phyloP scores from a whole-genome alignment of 2,113 vertebrate species.

The Ploceus nigricollis region DNA sequence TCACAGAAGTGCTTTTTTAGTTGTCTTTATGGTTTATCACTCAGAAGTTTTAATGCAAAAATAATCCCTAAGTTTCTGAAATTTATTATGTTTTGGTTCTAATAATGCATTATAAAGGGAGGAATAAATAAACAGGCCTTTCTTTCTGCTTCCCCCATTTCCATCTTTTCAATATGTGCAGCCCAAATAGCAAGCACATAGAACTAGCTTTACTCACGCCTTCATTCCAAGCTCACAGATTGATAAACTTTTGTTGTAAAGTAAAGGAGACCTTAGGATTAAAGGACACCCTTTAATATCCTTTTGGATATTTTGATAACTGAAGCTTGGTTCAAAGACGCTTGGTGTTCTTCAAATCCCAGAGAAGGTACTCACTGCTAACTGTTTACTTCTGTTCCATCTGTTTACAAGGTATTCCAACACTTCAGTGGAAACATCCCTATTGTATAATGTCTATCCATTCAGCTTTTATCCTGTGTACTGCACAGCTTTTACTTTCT shows the following conservation, averaged over 20 bases:
- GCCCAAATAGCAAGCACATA: background rate
- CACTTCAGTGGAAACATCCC: background rate
- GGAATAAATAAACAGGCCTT: background rate
- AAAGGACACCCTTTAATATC: background rate
- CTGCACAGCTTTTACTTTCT: background rate
- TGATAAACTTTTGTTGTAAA: background rate
- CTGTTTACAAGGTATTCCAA: background rate
- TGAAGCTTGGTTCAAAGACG: background rate
- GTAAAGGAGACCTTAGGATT: background rate
- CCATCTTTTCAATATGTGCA: background rate
- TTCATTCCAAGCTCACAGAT: background rate
- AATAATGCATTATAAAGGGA: background rate
- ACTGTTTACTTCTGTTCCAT: background rate
- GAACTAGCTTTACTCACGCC: background rate
- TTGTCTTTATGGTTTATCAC: background rate
- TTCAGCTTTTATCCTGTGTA: background rate
- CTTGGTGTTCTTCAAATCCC: background rate
- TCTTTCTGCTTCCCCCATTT: background rate
- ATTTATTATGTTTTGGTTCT: background rate
- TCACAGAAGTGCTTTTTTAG: background rate
- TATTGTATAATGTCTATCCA: background rate
- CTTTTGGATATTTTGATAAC: background rate
- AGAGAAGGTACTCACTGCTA: background rate
- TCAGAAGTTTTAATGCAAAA: background rate
- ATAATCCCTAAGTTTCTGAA: background rate